Evolutionary conservation across 1,140 invertebrate genomes (phyloP), one percentile per base, ranked within the genome.

Genomic region (Caenorhabditis brenneri): DNA sequence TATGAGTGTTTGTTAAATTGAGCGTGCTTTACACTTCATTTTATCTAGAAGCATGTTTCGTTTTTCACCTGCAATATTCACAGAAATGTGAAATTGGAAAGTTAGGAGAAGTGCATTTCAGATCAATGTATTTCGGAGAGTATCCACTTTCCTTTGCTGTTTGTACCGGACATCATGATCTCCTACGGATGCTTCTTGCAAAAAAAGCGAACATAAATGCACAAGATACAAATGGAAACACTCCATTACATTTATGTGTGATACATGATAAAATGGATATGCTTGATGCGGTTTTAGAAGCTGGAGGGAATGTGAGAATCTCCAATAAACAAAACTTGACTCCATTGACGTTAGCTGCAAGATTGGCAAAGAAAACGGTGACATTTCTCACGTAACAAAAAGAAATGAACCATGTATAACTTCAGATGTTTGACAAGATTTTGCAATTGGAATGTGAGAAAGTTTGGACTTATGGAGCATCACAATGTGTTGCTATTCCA

Each of bases 101-200:
- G 24, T 19, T 69, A 19, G n/a, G 27, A 15, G 27, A 74, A 31
- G 16, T 74, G 69, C 10, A n/a, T 69, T 90, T 80, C 88, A 96
- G 95, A 15, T 96, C 97, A 91, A 96, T 97, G 0, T 99, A 99
- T 91, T 98, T 96, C 95, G 97, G 97, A 46, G 97, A 99, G 92
- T 99, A 98, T 92, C 96, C 97, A 0, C 91, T 98, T n/a, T 94
- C 94, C 69, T 99, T 99, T 92, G 96, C 97, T 4, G 97, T 97
- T 0, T 98, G 97, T 91, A 92, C 98, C 0, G 95, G 95, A 0
- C 97, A 98, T 92, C 96, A 98, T 91, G 97, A 99, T 91, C 97
- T 96, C 91, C 98, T 97, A 88, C 93, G 97, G 15, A 92, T 99
- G 86, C 95, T 99, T 80, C 91, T 98, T 39, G 96, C 96, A 0